phyloP scores from a whole-genome alignment of 2,797 vertebrate species.

The Oryzias sinensis region DNA sequence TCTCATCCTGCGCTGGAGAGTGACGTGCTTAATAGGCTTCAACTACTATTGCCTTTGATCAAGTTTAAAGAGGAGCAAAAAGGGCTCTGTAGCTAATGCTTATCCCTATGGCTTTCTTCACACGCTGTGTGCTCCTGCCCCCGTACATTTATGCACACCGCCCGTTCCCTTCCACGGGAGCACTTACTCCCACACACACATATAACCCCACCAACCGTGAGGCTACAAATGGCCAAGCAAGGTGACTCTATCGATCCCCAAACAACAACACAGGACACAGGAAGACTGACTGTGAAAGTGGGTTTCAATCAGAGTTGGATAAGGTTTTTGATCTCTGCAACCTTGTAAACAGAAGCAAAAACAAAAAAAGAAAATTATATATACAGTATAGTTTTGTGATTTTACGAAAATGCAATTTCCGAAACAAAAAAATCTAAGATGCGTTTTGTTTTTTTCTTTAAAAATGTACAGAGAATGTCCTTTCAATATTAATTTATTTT shows the following conservation, averaged over 20 bases:
- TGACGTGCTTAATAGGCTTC: constrained; percentile 79
- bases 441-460: background rate
- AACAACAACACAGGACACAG: constrained; percentile 60
- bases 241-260: constrained; percentile 83
- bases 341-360: constrained; percentile 3
- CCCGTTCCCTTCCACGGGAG: constrained; percentile 47
- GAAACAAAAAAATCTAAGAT: background rate
- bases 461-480: background rate
- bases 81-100: constrained; percentile 79
- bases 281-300: constrained; percentile 45
- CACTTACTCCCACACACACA: constrained; percentile 60
- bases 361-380: background rate
- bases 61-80: constrained; percentile 82
- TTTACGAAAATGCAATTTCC: no score
- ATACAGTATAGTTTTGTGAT: no score
- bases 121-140: constrained; percentile 59
- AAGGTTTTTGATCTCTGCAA: constrained; percentile 40
- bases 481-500: constrained; percentile 1
- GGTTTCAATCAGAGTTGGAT: constrained; percentile 53
- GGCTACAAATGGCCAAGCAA: constrained; percentile 83
- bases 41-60: constrained; percentile 81
- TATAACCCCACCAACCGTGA: constrained; percentile 69
- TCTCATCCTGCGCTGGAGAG: constrained; percentile 68
- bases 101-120: constrained; percentile 74
- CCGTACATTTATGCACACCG: constrained; percentile 58